Evolutionary conservation across 37 sponge, comb jelly and placozoan genomes (phyloP).

Genomic region (Beroe ovata): DNA sequence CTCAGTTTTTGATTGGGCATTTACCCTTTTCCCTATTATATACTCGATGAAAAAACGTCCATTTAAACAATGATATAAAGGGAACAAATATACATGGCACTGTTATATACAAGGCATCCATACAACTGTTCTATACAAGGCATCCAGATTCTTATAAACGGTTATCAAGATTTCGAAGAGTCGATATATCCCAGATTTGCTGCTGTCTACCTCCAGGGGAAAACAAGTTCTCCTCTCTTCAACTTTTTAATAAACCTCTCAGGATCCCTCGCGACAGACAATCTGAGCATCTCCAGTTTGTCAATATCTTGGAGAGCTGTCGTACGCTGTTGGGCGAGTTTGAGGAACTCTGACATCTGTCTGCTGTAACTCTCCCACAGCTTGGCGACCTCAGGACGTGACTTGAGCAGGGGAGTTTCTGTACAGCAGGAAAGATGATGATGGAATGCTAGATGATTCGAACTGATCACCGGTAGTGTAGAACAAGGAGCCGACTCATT

Average conservation of each 20-base stretch:
- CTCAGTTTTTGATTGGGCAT: too few species aligned
- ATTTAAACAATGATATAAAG: too few species aligned
- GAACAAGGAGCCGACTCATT: too few species aligned
- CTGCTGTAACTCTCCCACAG: neutral
- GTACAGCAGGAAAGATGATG: neutral
- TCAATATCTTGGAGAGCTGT: neutral
- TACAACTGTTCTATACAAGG: too few species aligned
- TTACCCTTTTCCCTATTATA: too few species aligned
- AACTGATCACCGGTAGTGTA: too few species aligned
- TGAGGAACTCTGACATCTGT: neutral
- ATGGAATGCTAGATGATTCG: neutral
- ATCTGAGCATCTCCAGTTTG: neutral
- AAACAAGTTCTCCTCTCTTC: neutral
- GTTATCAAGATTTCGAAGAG: too few species aligned
- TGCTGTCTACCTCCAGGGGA: neutral
- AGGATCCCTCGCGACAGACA: constrained; percentile 14
- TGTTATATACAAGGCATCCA: too few species aligned
- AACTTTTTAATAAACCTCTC: neutral
- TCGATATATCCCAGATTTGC: neutral
- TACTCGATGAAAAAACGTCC: too few species aligned
- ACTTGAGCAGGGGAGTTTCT: neutral
- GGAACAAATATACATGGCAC: too few species aligned
- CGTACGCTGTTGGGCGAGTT: neutral
- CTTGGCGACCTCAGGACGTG: neutral
- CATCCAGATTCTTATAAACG: too few species aligned